These are phyloP conservation scores for Lasioglossum figueresi DNA, from an alignment of 2,888 invertebrate genomes.

Conservation along the genomic window DNA sequence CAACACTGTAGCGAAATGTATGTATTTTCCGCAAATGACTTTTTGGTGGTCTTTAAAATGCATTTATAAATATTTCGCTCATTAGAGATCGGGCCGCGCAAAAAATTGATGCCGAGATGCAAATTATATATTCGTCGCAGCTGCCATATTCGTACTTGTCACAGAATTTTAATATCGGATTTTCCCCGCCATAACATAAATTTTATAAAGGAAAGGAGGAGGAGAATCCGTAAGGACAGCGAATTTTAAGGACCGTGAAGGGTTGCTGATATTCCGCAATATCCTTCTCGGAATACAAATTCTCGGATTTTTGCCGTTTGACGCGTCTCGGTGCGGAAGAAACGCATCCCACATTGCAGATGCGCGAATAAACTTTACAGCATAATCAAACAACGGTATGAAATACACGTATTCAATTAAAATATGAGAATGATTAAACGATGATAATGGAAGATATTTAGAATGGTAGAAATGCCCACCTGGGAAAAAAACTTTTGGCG, in stretches of 20 bases:
- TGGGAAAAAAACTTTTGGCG: not conserved
- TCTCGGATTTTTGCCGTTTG: not conserved
- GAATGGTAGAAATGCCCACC: not conserved
- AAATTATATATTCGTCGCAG: not conserved
- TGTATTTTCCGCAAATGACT: not conserved
- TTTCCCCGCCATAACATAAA: not conserved
- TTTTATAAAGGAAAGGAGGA: not conserved
- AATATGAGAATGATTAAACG: not conserved
- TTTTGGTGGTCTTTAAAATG: not conserved
- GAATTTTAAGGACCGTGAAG: not conserved
- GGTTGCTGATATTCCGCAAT: not conserved
- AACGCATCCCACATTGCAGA: not conserved
- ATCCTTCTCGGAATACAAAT: not conserved
- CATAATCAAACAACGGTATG: not conserved
- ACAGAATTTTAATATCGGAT: not conserved
- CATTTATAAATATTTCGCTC: not conserved
- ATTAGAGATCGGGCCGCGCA: not conserved
- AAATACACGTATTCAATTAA: not conserved
- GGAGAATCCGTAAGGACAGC: not conserved
- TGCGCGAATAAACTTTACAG: not conserved
- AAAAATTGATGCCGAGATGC: not conserved
- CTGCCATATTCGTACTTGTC: not conserved
- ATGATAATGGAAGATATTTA: not conserved
- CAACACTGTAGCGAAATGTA: not conserved
- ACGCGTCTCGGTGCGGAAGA: not conserved